A percentile compares a stretch with the other conserved stretches of the same genome.
phyloP scores from a whole-genome alignment of 2,113 vertebrate species.

The Datnioides undecimradiatus region DNA sequence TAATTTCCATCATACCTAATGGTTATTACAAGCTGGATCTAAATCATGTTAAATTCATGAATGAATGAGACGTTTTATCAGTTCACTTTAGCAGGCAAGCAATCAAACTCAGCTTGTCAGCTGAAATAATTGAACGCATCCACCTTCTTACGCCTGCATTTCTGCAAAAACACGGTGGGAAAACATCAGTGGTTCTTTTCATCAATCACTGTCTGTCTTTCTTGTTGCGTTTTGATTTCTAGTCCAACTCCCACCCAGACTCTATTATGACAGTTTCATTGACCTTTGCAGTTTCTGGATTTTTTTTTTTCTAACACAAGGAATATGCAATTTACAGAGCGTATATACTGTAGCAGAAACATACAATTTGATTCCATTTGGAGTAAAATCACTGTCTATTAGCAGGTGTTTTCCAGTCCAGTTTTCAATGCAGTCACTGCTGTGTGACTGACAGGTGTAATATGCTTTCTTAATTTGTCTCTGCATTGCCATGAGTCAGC shows the following conservation, averaged over 20 bases:
- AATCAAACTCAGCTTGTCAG: background rate
- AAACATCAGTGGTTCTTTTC: background rate
- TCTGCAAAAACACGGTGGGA: background rate
- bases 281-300: no score
- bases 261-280: no score
- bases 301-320: background rate
- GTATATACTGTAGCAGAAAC: background rate
- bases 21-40: background rate
- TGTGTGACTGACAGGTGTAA: constrained; percentile 17
- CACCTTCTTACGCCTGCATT: background rate
- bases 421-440: background rate
- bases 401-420: no score
- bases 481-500: constrained; percentile 38
- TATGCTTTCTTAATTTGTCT: constrained; percentile 19
- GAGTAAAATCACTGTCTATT: background rate
- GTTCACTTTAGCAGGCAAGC: constrained; percentile 1
- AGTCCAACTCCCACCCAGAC: no score
- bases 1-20: background rate
- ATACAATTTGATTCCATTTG: background rate
- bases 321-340: background rate
- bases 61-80: background rate
- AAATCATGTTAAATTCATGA: constrained; percentile 2
- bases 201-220: background rate
- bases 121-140: background rate
- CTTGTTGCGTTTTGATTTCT: background rate